Base-by-base conservation (phyloP, 2,888 invertebrate species). In the Pachycephus smyrnensis region DNA sequence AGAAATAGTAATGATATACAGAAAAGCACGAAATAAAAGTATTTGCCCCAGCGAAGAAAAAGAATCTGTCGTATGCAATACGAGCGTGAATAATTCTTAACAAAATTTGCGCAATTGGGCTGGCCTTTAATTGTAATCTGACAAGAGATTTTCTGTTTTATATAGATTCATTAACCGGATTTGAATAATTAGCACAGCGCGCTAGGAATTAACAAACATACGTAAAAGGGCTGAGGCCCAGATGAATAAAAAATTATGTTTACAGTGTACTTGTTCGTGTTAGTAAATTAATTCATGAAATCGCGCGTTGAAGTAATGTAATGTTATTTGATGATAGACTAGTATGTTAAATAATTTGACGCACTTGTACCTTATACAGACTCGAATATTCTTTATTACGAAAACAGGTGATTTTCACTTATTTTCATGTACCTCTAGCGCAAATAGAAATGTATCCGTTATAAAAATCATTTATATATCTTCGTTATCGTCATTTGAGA, bases 331-430 rank as follows among this genome's bases (percentile, higher is more conserved):
- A 23, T 55, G 40, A 23, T 55, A 55, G 40, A 55, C 40, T 55
- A 55, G 40, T 55, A 55, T 55, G 40, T 55, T 55, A 55, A 71
- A 71, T 71, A 76, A 80, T 80, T 77, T 36, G 84, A 88, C 89
- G 88, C 90, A 89, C 90, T 88, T 89, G 83, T 89, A 90, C 90
- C 90, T 89, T 89, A 82, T 86, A 89, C 87, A 90, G 90, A 90
- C 90, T 90, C 90, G 82, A 71, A 71, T 32, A 71, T 31, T 71
- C 33, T 31, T 71, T 33, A 55, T 55, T 55, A 55, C 40, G 40
- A 55, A 55, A 55, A 55, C 40, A 55, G 40, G 40, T 23, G 40
- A 55, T 55, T 55, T 55, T 55, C 40, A 55, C 40, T 55, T 55
- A 55, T 55, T 55, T 55, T 23, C 23, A 23, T 55, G 40, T 55